Conservation (phyloP, 2,888 invertebrate species). For the Cataglyphis altisquamis region DNA sequence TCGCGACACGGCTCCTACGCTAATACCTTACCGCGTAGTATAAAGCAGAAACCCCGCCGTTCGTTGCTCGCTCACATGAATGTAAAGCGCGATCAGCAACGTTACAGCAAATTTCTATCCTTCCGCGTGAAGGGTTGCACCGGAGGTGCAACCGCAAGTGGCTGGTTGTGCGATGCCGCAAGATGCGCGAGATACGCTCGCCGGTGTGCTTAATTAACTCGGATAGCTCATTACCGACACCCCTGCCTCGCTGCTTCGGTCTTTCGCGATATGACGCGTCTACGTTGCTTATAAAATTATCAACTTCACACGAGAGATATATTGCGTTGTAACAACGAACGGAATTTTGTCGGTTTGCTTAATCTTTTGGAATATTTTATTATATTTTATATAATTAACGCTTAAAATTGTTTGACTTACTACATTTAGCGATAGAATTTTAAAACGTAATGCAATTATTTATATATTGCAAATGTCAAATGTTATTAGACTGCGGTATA, state of each 20-base stretch:
- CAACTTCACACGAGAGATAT: conserved; percentile 25
- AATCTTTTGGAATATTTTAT: neutral
- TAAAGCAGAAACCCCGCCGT: conserved; percentile 23
- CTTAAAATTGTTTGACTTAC: neutral
- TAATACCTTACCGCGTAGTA: conserved; percentile 16
- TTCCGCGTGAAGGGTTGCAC: conserved; percentile 30
- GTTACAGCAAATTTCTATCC: conserved; percentile 57
- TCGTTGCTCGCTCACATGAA: conserved; percentile 9
- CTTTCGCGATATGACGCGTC: conserved; percentile 40
- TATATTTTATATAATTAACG: neutral
- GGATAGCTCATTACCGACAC: conserved; percentile 56
- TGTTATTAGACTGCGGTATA: neutral
- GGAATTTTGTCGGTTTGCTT: conserved; percentile 23
- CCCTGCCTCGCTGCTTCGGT: conserved; percentile 30
- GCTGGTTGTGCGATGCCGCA: conserved; percentile 51
- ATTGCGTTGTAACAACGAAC: neutral
- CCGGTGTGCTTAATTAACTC: conserved; percentile 59
- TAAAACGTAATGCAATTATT: neutral
- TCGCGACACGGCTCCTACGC: conserved; percentile 26
- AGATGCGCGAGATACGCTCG: conserved; percentile 52
- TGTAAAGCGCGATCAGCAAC: conserved; percentile 42
- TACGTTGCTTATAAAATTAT: conserved; percentile 56
- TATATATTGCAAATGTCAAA: neutral
- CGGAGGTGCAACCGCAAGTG: conserved; percentile 41
- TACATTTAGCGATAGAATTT: neutral